Evolutionary conservation across 2,888 invertebrate species (phyloP).

Genomic region (Troglohyphantes excavatus): DNA sequence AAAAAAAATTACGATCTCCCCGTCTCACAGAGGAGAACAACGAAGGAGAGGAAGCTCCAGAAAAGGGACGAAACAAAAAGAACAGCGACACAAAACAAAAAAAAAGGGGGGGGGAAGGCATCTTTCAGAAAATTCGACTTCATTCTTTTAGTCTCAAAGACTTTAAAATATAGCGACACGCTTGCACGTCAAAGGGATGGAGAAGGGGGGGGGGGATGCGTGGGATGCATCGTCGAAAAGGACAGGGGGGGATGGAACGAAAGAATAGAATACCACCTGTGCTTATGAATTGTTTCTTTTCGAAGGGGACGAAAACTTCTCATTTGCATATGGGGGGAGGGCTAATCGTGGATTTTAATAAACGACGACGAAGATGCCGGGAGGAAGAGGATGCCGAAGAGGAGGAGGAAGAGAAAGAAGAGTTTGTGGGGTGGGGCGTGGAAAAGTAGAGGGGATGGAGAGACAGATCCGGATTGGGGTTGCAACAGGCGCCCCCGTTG

Average conservation of each 20-base stretch:
- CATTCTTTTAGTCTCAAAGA: slow-evolving; percentile 68
- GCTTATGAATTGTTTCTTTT: slow-evolving; percentile 74
- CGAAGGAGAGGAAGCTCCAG: background rate
- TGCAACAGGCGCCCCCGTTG: slow-evolving; percentile 62
- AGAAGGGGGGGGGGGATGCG: slow-evolving; percentile 41
- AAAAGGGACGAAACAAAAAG: background rate
- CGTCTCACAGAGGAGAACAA: background rate
- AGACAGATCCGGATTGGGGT: slow-evolving; percentile 74
- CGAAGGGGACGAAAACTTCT: slow-evolving; percentile 61
- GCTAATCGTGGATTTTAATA: slow-evolving; percentile 78
- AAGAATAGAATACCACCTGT: slow-evolving; percentile 68
- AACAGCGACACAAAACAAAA: background rate
- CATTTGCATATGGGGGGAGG: slow-evolving; percentile 76
- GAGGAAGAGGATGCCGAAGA: slow-evolving; percentile 80
- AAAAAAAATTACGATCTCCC: background rate
- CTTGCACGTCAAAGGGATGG: slow-evolving; percentile 52
- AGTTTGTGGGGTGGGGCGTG: slow-evolving; percentile 48
- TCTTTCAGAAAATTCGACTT: slow-evolving; percentile 37
- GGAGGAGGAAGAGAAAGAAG: slow-evolving; percentile 43
- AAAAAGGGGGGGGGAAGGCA: background rate
- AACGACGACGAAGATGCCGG: slow-evolving; percentile 74
- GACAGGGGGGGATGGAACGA: slow-evolving; percentile 32
- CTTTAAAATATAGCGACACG: slow-evolving; percentile 75
- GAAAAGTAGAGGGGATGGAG: slow-evolving; percentile 24
- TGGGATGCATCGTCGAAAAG: slow-evolving; percentile 30